Evolutionary conservation across 2,888 invertebrate genomes (phyloP).

Genomic region (Archips xylosteana): DNA sequence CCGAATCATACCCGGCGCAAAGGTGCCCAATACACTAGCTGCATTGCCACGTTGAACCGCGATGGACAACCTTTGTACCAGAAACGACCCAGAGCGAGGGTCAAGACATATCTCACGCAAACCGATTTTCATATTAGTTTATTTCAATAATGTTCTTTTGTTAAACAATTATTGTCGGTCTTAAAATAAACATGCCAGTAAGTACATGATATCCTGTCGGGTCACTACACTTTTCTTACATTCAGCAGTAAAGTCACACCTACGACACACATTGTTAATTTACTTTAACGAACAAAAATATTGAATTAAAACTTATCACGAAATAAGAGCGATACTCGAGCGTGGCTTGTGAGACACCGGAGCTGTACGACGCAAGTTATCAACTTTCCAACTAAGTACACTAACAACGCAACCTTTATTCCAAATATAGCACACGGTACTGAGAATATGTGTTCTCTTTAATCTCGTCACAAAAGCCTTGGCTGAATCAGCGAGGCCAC

Average conservation of each 20-base stretch:
- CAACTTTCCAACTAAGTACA: constrained; percentile 49
- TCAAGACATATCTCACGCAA: no score
- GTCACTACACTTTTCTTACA: no score
- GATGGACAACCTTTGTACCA: no score
- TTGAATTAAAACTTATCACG: constrained; percentile 27
- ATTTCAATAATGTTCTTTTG: no score
- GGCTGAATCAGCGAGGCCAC: constrained; percentile 80
- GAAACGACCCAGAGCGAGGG: no score
- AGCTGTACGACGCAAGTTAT: constrained; percentile 38
- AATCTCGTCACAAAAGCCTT: constrained; percentile 84
- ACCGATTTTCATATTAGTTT: no score
- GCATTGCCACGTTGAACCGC: no score
- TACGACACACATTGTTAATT: neutral
- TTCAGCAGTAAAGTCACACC: neutral
- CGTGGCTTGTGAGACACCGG: constrained; percentile 37
- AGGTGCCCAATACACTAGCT: no score
- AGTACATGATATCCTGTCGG: no score
- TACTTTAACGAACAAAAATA: neutral
- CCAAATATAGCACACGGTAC: constrained; percentile 74
- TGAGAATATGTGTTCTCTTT: constrained; percentile 80
- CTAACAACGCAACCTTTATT: constrained; percentile 62
- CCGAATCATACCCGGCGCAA: no score
- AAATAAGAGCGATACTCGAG: constrained; percentile 34
- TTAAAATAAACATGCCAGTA: no score
- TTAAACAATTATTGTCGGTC: no score